phyloP scores from a whole-genome alignment of 2,113 vertebrate genomes.

The Perognathus longimembris region DNA sequence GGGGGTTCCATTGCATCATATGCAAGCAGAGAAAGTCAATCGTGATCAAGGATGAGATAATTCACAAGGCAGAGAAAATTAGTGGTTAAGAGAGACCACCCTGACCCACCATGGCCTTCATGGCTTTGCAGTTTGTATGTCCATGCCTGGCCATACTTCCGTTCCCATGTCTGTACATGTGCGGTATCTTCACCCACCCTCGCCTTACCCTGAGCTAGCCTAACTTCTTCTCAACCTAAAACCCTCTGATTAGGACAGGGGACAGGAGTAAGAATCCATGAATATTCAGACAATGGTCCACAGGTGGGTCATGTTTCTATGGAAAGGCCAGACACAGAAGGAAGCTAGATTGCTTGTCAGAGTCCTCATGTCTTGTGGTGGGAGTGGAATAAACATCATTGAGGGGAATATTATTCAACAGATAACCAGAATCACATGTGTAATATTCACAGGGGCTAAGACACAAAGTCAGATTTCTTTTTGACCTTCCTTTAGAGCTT shows the following conservation, averaged over 20 bases:
- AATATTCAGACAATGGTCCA: neutral
- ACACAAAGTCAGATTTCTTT: neutral
- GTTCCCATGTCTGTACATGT: neutral
- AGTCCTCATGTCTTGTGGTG: neutral
- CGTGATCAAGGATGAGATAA: neutral
- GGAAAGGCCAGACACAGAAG: neutral
- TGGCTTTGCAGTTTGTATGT: neutral
- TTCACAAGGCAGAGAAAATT: neutral
- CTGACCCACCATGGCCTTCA: neutral
- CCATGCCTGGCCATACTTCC: neutral
- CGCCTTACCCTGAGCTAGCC: neutral
- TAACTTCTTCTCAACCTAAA: neutral
- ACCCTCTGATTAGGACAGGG: neutral
- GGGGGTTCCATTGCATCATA: neutral
- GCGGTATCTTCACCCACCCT: neutral
- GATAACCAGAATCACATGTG: neutral
- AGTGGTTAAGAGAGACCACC: neutral
- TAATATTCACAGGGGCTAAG: neutral
- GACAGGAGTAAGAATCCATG: neutral
- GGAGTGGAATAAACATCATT: neutral
- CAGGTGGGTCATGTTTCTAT: neutral
- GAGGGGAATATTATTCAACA: neutral
- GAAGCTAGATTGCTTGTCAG: neutral
- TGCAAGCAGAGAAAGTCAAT: neutral
- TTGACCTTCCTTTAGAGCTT: neutral